Base-by-base conservation (phyloP, 2,797 vertebrate species). In the Brotula barbata region DNA sequence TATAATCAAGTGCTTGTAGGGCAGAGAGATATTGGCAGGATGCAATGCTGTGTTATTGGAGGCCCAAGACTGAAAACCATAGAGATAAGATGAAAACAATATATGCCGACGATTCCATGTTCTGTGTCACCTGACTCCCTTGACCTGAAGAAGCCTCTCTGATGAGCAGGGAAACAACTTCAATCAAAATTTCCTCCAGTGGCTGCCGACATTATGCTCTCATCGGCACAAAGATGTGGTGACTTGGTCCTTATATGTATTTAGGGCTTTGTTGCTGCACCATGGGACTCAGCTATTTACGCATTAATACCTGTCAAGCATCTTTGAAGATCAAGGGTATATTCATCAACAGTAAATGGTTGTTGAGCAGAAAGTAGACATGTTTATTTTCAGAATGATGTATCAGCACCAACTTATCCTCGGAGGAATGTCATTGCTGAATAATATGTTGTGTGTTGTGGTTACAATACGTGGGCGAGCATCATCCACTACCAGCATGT, bases 401-500 rank as follows among this genome's bases (percentile, higher is more conserved):
- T 22, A 59, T 63, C 47, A 21, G 25, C 34, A 20, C 21, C 49
- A 48, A 6, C 61, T 50, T 44, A 36, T 57, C 21, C 57, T 68
- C 23, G 6, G 28, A 45, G 37, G 31, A 71, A 69, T 64, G 51
- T 68, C 56, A 78, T 48, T 56, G 61, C 44, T 75, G 63, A 78
- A 72, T 59, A 64, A 57, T 62, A 43, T 31, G 20, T 41, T 48
- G 39, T 55, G 40, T 22, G 23, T 17, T 53, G 16, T n/a, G 13
- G 47, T 64, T 67, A 63, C 23, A 17, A 52, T 72, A 65, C 58
- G 80, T 73, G 71, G 78, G 82, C 53, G 76, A 64, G 56, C 58
- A 71, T 72, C 70, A 73, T 31, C 68, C 57, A 62, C 75, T 20
- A 84, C 59, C 57, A 60, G 65, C 58, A 58, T 71, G 66, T 72